A percentile compares a stretch with the other conserved stretches of the same genome.
These are phyloP conservation scores for Montifringilla adamsi DNA, from an alignment of 2,113 vertebrate species.

Conservation along the genomic window DNA sequence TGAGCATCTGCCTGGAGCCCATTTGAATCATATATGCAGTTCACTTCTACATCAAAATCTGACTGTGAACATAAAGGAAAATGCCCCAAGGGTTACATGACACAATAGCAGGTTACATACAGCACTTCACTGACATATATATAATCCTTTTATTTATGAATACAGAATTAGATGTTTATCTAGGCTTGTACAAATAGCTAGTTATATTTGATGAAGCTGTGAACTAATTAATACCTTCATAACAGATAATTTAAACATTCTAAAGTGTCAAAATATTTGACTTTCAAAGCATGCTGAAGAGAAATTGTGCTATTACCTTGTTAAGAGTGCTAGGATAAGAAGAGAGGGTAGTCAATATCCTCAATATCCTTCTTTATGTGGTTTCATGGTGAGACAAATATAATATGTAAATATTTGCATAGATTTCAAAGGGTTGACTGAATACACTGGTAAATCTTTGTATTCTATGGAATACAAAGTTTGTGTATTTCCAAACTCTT, in stretches of 20 bases:
- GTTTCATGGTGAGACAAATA: background rate
- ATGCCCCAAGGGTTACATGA: constrained; percentile 62
- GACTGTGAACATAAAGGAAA: constrained; percentile 38
- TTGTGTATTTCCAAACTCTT: background rate
- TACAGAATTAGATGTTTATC: background rate
- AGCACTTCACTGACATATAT: constrained; percentile 12
- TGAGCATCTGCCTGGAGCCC: constrained; percentile 65
- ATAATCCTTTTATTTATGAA: constrained; percentile 9
- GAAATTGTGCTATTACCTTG: background rate
- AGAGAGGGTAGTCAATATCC: background rate
- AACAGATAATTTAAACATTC: background rate
- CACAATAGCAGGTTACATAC: background rate
- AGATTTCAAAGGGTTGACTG: background rate
- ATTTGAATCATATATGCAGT: constrained; percentile 62
- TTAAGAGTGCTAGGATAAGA: background rate
- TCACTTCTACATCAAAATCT: constrained; percentile 40
- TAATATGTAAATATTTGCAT: background rate
- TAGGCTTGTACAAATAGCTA: background rate
- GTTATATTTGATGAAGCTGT: background rate
- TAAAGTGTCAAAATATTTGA: background rate
- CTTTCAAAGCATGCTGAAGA: background rate
- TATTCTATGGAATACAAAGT: background rate
- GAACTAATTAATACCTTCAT: background rate
- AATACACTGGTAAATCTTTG: background rate
- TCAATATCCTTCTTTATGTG: background rate